phyloP scores from a whole-genome alignment of 2,113 vertebrate species.

The Crotalus tigris region DNA sequence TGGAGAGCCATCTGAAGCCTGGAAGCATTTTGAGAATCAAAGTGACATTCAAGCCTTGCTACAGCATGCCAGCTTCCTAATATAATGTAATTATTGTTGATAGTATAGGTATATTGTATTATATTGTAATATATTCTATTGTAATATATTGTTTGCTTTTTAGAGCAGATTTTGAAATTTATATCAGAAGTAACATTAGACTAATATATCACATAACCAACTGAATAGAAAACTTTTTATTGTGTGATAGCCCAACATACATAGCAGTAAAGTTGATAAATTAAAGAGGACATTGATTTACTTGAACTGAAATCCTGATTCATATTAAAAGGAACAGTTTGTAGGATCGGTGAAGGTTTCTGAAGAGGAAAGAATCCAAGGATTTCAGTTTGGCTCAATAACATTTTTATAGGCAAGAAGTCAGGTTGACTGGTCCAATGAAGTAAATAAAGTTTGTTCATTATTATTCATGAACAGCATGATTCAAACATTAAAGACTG shows the following conservation, averaged over 20 bases:
- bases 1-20: neutral
- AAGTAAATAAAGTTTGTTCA: slow-evolving; percentile 37
- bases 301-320: slow-evolving; percentile 41
- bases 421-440: slow-evolving; percentile 29
- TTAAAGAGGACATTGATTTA: slow-evolving; percentile 32
- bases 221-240: slow-evolving; percentile 1
- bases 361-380: slow-evolving; percentile 25
- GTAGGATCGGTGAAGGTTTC: neutral
- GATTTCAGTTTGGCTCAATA: slow-evolving; percentile 18
- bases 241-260: slow-evolving; percentile 14
- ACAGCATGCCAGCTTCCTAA: neutral
- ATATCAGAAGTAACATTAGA: slow-evolving; percentile 17
- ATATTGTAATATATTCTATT: neutral
- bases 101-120: neutral
- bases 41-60: neutral
- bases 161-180: slow-evolving; percentile 19
- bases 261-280: slow-evolving; percentile 8
- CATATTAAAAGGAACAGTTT: slow-evolving; percentile 31
- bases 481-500: slow-evolving; percentile 53
- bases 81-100: neutral
- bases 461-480: slow-evolving; percentile 51
- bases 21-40: neutral
- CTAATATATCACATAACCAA: slow-evolving; percentile 2
- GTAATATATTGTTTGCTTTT: slow-evolving; percentile 15
- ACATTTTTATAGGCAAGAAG: slow-evolving; percentile 26